phyloP scores from a whole-genome alignment of 2,888 invertebrate species.

The Baccha elongata region DNA sequence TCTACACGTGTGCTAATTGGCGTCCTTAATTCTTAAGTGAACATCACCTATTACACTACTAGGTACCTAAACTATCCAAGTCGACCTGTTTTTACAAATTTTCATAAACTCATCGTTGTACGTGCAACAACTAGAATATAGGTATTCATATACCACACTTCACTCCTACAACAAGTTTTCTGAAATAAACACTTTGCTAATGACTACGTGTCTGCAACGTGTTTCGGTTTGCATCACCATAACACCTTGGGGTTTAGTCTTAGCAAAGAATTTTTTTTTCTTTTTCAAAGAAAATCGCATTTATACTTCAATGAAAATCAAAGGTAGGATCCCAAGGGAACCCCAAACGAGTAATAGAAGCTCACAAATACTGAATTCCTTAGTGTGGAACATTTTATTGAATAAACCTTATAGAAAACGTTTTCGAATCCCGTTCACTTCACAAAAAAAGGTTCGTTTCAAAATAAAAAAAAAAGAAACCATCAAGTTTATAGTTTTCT shows the following conservation, averaged over 20 bases:
- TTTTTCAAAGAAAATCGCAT: background rate
- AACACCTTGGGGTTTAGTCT: background rate
- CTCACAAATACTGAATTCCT: background rate
- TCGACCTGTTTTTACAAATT: background rate
- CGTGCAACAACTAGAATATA: no score
- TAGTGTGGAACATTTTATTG: background rate
- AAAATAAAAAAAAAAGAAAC: background rate
- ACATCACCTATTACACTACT: background rate
- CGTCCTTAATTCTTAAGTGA: background rate
- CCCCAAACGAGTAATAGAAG: background rate
- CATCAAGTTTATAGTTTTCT: no score
- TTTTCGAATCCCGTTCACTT: no score
- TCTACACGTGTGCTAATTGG: constrained; percentile 1
- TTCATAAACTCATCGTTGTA: background rate
- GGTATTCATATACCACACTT: background rate
- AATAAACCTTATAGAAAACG: background rate
- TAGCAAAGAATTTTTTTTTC: background rate
- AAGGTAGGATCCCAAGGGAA: background rate
- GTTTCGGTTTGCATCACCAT: background rate
- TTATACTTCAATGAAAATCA: background rate
- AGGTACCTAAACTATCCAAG: background rate
- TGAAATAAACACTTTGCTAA: constrained; percentile 13
- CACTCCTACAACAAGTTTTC: background rate
- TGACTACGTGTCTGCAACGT: constrained; percentile 12
- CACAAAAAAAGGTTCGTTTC: no score